Base-by-base conservation (phyloP, 2,888 invertebrate species). In the Listrodromus nycthemerus region DNA sequence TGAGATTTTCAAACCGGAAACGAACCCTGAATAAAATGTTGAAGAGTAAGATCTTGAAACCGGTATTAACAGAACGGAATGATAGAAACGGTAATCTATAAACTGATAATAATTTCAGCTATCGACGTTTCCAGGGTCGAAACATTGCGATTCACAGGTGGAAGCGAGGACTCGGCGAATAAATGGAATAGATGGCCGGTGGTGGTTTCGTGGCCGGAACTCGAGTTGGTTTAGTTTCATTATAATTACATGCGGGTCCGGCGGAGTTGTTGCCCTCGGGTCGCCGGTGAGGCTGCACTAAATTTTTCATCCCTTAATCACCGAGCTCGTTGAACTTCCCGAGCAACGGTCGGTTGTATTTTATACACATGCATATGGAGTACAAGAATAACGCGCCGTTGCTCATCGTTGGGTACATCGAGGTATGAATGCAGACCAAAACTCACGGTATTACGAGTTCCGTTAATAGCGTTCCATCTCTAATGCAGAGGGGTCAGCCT, bases 291-390 rank as follows among this genome's bases (percentile, higher is more conserved):
- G 21, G 37, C 30, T 30, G 45, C 58, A 27, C 67, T 74, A 33
- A 61, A 76, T 65, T 69, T 76, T 81, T 76, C 45, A 76, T 45
- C 70, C 75, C 63, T 70, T 65, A 41, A 70, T 76, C 75, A 75
- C 65, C 41, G 21, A 63, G 45, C 70, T 65, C 48, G 63, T 65
- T 75, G 65, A 81, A 52, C 75, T 45, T 55, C 58, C 70, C 41
- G 70, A 19, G 5, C 19, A 7, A 50, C 13, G 19, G 8, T 37
- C 27, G 41, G 13, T 67, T 21, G 19, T 30, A 30, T 69, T 19
- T 2, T 41, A 1, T 48, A 21, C 45, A 21, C 48, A n/a, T 21
- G 41, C 61, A 19, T 30, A 48, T 52, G 24, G 33, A 63, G 19
- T 16, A 33, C 21, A 21, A 77, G 24, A n/a, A 63, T 69, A 41